These are phyloP conservation scores for Setipinna tenuifilis DNA, from an alignment of 2,797 vertebrate genomes.

Conservation along the genomic window DNA sequence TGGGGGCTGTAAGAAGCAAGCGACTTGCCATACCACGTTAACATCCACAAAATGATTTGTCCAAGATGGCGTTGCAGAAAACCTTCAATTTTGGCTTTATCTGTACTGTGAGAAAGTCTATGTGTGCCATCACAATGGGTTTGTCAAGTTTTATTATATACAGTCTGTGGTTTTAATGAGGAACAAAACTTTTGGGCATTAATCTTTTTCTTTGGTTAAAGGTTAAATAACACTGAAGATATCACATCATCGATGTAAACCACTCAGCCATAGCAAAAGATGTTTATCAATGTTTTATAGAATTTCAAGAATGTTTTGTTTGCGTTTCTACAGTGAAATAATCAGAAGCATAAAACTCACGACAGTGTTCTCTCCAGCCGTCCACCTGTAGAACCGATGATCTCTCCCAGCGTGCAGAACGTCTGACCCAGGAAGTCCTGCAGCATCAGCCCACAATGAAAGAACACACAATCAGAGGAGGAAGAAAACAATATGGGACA, in stretches of 20 bases:
- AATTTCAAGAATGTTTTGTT: not conserved
- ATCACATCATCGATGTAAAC: not conserved
- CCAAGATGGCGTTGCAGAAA: too few species aligned
- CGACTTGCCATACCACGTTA: too few species aligned
- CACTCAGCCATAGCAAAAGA: not conserved
- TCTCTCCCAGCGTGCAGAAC: slow-evolving; percentile 87
- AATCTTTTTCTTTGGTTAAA: not conserved
- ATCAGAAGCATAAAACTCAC: slow-evolving; percentile 70
- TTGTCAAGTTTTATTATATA: too few species aligned
- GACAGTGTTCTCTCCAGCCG: slow-evolving; percentile 83
- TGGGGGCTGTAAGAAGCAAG: too few species aligned
- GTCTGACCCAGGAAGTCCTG: slow-evolving; percentile 91
- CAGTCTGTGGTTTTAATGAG: not conserved
- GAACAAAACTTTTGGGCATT: not conserved
- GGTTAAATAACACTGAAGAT: not conserved
- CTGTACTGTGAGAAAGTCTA: too few species aligned
- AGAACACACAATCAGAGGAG: not conserved
- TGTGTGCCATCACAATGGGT: too few species aligned
- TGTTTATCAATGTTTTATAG: not conserved
- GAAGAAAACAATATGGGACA: not conserved
- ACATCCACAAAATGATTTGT: too few species aligned
- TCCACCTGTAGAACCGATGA: slow-evolving; percentile 86
- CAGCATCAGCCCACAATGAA: slow-evolving; percentile 25
- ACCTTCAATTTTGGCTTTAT: too few species aligned
- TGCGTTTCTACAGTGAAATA: not conserved